phyloP scores from a whole-genome alignment of 2,888 invertebrate species.

The Coremacera marginata region DNA sequence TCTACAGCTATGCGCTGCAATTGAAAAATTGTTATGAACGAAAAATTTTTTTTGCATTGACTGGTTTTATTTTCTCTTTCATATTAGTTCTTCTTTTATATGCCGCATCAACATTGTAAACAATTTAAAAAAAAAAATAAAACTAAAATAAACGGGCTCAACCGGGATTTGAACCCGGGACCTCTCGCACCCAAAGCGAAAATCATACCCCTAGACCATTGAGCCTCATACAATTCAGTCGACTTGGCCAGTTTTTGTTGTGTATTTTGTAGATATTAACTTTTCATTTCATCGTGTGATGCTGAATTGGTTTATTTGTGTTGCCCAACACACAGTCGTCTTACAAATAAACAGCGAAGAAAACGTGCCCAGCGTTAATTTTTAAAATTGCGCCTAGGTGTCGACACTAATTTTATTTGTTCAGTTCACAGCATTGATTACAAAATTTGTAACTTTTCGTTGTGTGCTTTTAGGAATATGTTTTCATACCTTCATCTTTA shows the following conservation, averaged over 20 bases:
- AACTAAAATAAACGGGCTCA: conserved; percentile 71
- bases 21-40: too few species aligned
- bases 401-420: background rate
- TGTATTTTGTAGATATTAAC: background rate
- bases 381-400: background rate
- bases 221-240: conserved; percentile 67
- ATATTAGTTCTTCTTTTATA: background rate
- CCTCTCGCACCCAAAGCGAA: conserved; percentile 78
- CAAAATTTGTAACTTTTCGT: background rate
- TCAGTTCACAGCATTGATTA: background rate
- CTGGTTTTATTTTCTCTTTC: background rate
- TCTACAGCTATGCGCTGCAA: background rate
- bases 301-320: conserved; percentile 5
- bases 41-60: too few species aligned
- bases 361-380: background rate
- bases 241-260: background rate
- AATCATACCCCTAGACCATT: conserved; percentile 79
- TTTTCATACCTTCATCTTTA: too few species aligned
- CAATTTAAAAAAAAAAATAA: background rate
- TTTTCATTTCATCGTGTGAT: background rate
- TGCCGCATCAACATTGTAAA: background rate
- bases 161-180: conserved; percentile 79
- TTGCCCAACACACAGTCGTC: background rate
- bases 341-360: background rate
- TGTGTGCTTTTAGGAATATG: too few species aligned